Percentiles rank a stretch among this genome's conserved stretches.
phyloP scores from a whole-genome alignment of 2,888 invertebrate genomes.

The Tuberolachnus salignus region DNA sequence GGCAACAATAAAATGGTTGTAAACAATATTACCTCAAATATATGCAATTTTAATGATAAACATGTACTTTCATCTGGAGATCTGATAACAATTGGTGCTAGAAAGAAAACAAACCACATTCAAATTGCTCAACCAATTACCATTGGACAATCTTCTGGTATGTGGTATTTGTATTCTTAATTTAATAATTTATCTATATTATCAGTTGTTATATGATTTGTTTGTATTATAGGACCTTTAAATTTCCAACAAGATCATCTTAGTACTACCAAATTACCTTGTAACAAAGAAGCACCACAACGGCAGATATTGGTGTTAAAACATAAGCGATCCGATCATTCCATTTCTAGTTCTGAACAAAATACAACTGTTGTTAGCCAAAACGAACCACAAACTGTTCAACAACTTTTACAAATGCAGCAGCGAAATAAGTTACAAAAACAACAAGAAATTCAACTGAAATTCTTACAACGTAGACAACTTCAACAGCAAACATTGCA shows the following conservation, averaged over 20 bases:
- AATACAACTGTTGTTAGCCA: slow-evolving; percentile 3
- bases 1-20: slow-evolving; percentile 36
- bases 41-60: slow-evolving; percentile 29
- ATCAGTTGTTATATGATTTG: neutral
- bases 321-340: slow-evolving; percentile 37
- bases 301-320: slow-evolving; percentile 38
- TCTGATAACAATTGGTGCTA: slow-evolving; percentile 36
- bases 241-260: slow-evolving; percentile 41
- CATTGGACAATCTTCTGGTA: slow-evolving; percentile 38
- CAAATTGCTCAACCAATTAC: slow-evolving; percentile 40
- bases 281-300: slow-evolving; percentile 46
- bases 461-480: slow-evolving; percentile 58
- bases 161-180: neutral
- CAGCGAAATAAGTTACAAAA: slow-evolving; percentile 58
- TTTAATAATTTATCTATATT: neutral
- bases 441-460: slow-evolving; percentile 60
- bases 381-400: slow-evolving; percentile 36
- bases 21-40: slow-evolving; percentile 33
- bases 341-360: slow-evolving; percentile 24
- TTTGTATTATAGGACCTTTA: slow-evolving; percentile 14
- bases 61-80: slow-evolving; percentile 38
- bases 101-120: slow-evolving; percentile 38
- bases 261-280: slow-evolving; percentile 19
- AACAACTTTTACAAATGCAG: slow-evolving; percentile 59
- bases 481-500: slow-evolving; percentile 60